A percentile compares a stretch with the other conserved stretches of the same genome.
Conservation (phyloP, 2,797 vertebrate species). For the Odontamblyopus rebecca region DNA sequence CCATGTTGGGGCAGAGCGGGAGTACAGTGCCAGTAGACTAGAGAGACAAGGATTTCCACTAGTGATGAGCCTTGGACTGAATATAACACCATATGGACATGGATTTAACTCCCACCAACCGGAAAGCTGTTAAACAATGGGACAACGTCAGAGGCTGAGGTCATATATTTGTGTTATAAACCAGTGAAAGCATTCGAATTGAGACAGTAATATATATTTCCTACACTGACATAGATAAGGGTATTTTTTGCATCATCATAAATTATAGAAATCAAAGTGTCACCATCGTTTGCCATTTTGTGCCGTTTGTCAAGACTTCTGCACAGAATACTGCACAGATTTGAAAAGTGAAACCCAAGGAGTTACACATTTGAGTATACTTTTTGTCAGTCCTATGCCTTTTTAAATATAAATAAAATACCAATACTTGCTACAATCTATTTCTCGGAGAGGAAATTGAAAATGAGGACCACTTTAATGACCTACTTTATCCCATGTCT, state of each 20-base stretch:
- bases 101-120: slow-evolving; percentile 37
- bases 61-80: slow-evolving; percentile 42
- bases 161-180: slow-evolving; percentile 8
- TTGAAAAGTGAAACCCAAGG: too few relatives aligned
- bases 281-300: too few relatives aligned
- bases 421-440: not conserved
- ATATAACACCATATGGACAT: slow-evolving; percentile 39
- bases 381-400: not conserved
- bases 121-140: slow-evolving; percentile 14
- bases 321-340: too few relatives aligned
- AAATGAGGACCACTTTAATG: slow-evolving; percentile 1
- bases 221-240: not conserved
- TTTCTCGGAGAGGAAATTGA: not conserved
- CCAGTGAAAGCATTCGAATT: not conserved
- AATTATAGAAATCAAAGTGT: too few relatives aligned
- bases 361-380: too few relatives aligned
- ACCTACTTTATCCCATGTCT: not conserved
- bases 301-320: too few relatives aligned
- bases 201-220: not conserved
- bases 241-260: too few relatives aligned
- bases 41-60: slow-evolving; percentile 49
- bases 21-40: slow-evolving; percentile 44
- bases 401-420: not conserved
- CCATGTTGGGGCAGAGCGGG: slow-evolving; percentile 32
- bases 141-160: slow-evolving; percentile 10